Base-by-base conservation (phyloP, 2,888 invertebrate genomes). In the Synergus umbraculus region DNA sequence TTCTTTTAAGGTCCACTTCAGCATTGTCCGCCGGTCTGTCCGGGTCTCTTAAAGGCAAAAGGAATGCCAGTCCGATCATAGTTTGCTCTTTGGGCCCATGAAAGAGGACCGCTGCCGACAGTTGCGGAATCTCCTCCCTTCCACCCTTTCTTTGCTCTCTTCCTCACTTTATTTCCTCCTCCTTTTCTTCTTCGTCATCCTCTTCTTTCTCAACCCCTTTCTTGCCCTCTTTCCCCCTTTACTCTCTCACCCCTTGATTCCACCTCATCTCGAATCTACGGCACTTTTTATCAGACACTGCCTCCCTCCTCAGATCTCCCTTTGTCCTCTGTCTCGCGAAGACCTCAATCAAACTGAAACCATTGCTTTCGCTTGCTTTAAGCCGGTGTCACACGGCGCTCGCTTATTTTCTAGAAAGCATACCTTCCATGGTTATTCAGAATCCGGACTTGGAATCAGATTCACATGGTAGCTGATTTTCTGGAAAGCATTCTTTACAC, bases 31-130 rank as follows among this genome's bases (percentile, higher is more conserved):
- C 82, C 83, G 84, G 84, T 87, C 85, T 85, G 86, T 87, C 86
- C 85, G 86, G 85, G 84, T 86, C 90, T 88, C 85, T 87, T 87
- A 87, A 88, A 89, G 88, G 87, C 87, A 87, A 87, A 85, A 87
- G 90, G 91, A 90, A 91, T 91, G 89, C 88, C 89, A 88, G 86
- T 83, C 87, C 87, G 89, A 90, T 91, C 91, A 90, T 90, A 91
- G 90, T 88, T 89, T 86, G 89, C 88, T 87, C 88, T 89, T 89
- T 84, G 85, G 87, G 84, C 85, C 86, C 85, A 85, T 87, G 87
- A 90, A 89, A 90, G 88, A 86, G 88, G 84, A 83, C 85, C 84
- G 86, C 81, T 78, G 76, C 83, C 83, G 83, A 82, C 84, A 81
- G 82, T 84, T 82, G 81, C 81, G 79, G 83, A 83, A 82, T 84